These are phyloP conservation scores for Linyphia triangularis DNA, from an alignment of 2,888 invertebrate genomes.

Conservation along the genomic window DNA sequence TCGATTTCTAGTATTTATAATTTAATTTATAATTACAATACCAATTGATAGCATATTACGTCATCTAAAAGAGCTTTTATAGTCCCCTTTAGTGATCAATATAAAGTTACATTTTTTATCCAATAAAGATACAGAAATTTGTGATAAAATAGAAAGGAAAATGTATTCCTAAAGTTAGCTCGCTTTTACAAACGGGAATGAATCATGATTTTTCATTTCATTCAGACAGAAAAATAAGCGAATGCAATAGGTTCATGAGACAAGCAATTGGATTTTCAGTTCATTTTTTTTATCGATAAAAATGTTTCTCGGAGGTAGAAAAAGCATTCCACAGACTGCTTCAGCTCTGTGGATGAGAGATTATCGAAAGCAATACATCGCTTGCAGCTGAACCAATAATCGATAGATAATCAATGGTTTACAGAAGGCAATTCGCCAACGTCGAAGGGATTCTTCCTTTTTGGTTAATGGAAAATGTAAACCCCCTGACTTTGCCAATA, in stretches of 20 bases:
- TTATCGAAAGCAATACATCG: not conserved
- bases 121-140: no score
- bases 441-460: no score
- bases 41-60: no score
- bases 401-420: conserved; percentile 53
- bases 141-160: no score
- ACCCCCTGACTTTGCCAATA: not conserved
- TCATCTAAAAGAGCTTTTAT: no score
- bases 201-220: no score
- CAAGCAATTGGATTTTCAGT: not conserved
- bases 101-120: no score
- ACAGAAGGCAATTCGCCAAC: not conserved
- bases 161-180: no score
- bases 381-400: conserved; percentile 36
- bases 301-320: not conserved
- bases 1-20: no score
- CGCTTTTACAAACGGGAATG: no score
- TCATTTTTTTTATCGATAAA: not conserved
- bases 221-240: not conserved
- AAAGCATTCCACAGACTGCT: not conserved
- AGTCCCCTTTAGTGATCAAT: no score
- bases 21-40: no score
- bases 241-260: not conserved
- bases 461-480: conserved; percentile 25
- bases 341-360: conserved; percentile 8